Conservation (phyloP, 2,797 vertebrate species). For the Pangasius macronema region DNA sequence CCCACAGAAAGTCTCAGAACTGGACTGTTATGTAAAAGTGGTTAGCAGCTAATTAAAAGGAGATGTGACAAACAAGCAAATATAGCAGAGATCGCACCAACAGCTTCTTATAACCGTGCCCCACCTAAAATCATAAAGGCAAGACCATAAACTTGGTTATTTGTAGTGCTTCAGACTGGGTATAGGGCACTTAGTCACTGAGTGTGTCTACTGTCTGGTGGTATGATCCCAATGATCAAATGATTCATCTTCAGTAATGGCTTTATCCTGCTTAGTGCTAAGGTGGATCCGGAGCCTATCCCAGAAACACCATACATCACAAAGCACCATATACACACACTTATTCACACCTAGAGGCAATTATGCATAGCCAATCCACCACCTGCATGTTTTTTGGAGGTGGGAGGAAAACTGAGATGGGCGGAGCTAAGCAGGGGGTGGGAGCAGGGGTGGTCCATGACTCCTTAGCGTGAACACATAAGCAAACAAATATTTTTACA, state of each 20-base stretch:
- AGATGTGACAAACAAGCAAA: neutral
- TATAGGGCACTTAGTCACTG: neutral
- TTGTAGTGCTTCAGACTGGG: neutral
- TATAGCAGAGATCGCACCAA: neutral
- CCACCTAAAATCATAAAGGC: conserved; percentile 36
- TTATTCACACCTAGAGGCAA: neutral
- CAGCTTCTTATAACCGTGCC: conserved; percentile 1
- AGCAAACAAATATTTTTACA: neutral
- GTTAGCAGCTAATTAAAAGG: neutral
- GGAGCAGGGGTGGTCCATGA: neutral
- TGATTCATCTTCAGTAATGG: neutral
- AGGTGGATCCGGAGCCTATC: neutral
- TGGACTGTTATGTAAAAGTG: neutral
- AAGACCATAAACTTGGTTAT: conserved; percentile 8
- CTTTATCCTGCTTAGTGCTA: neutral
- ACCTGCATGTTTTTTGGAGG: neutral
- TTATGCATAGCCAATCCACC: neutral
- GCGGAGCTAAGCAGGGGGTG: neutral
- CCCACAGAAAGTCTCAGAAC: neutral
- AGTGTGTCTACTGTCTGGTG: conserved; percentile 6
- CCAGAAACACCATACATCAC: neutral
- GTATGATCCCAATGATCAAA: neutral
- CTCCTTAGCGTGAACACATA: neutral
- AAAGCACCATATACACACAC: neutral
- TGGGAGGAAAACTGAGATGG: neutral